Evolutionary conservation across 2,113 vertebrate species (phyloP).

Genomic region (Eclectus roratus): DNA sequence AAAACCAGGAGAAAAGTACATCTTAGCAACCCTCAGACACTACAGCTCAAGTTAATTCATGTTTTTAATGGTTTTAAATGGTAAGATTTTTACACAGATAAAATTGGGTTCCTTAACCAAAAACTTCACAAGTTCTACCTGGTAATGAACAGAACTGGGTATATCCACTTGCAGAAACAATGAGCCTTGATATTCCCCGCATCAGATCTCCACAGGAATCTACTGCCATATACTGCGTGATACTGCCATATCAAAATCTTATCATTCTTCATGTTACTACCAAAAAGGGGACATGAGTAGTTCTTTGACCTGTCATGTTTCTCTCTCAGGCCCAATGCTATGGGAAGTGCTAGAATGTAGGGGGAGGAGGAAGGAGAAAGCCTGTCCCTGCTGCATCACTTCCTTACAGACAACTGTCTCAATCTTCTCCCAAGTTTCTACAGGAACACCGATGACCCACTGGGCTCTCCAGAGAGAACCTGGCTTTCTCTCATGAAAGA

Average conservation of each 20-base stretch:
- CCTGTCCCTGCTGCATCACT: background rate
- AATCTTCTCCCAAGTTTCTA: background rate
- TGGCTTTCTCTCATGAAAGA: background rate
- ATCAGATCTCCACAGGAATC: background rate
- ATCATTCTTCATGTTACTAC: background rate
- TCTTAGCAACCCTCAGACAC: background rate
- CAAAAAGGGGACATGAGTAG: background rate
- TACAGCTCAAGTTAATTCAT: background rate
- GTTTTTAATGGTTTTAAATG: background rate
- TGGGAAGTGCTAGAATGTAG: background rate
- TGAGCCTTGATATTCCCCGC: background rate
- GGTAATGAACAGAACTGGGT: background rate
- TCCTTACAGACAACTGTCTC: background rate
- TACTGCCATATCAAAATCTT: background rate
- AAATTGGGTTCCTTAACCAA: background rate
- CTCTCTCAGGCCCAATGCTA: background rate
- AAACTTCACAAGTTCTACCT: background rate
- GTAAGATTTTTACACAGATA: background rate
- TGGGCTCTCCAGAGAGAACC: background rate
- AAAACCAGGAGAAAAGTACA: background rate
- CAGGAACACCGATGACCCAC: background rate
- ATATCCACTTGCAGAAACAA: background rate
- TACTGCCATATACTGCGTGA: background rate
- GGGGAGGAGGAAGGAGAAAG: background rate
- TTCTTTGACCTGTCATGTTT: background rate